Evolutionary conservation across 2,888 invertebrate genomes (phyloP), one percentile per base, ranked within the genome.

Genomic region (Ophraella communa): DNA sequence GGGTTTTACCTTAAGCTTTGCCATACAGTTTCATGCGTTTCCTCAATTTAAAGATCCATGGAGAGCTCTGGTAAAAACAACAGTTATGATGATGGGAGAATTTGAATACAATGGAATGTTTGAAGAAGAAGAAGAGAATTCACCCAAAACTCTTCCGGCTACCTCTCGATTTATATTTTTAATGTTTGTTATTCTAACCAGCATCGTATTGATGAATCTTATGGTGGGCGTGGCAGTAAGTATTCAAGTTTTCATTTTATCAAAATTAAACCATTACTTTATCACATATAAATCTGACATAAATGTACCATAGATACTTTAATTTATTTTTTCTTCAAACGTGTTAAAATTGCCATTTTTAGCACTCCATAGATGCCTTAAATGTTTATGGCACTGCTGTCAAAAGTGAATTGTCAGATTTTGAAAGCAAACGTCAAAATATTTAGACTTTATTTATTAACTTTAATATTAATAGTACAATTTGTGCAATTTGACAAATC

Each of bases 31-130:
- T 71, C 81, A 83, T 66, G 78, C 77, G 65, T 78, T 78, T 54
- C 76, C 78, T 21, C 78, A 82, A 71, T 85, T 85, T 65, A 70
- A 71, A 8, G 76, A 81, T 73, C 82, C 83, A 0, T 81, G 81
- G 77, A 75, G 78, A 17, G 77, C 84, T 4, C 65, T 86, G 39
- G 80, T 86, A 33, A 84, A 84, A 71, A 86, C 85, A 17, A 78
- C 84, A 39, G 86, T 86, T 35, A 87, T 87, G 86, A 86, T 87
- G 86, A 85, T 84, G 77, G 87, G 86, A 18, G 86, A 86, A 74
- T 84, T 84, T 69, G 84, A 85, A 69, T 86, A 85, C 73, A 76
- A 77, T 17, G 80, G 80, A 54, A 76, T 84, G 56, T 85, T 84
- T 73, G 69, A 73, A 18, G 73, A 77, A 30, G 56, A 72, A 35